Evolutionary conservation across 2,888 invertebrate species (phyloP).

Genomic region (Schrankia costaestrigalis): DNA sequence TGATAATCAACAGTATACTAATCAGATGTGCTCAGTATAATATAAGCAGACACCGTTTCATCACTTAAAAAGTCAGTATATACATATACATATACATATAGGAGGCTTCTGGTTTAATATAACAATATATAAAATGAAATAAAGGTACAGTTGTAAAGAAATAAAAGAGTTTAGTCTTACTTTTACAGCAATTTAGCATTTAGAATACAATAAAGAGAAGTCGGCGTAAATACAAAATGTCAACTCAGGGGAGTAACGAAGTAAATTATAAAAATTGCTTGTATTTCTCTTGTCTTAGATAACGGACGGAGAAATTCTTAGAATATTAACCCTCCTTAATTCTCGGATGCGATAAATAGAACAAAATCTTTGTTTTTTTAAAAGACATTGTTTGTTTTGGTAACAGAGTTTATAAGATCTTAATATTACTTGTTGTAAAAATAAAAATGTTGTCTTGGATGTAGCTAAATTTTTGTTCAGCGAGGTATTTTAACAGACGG

Average conservation of each 20-base stretch:
- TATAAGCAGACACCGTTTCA: too few relatives aligned
- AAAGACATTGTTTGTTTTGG: slow-evolving; percentile 27
- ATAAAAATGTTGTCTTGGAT: slow-evolving; percentile 19
- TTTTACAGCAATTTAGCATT: slow-evolving; percentile 29
- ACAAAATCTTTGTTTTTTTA: slow-evolving; percentile 25
- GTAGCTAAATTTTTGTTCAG: slow-evolving; percentile 13
- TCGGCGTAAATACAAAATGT: slow-evolving; percentile 30
- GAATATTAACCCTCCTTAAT: slow-evolving; percentile 22
- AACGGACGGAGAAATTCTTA: slow-evolving; percentile 18
- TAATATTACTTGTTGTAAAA: slow-evolving; percentile 19
- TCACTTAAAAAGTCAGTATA: too few relatives aligned
- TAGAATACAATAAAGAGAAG: slow-evolving; percentile 30
- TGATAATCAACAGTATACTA: too few relatives aligned
- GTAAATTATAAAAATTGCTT: slow-evolving; percentile 37
- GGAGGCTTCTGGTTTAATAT: too few relatives aligned
- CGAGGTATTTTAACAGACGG: slow-evolving; percentile 22
- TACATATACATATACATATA: too few relatives aligned
- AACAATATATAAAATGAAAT: background rate
- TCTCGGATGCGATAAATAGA: slow-evolving; percentile 29
- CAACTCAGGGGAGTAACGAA: slow-evolving; percentile 27
- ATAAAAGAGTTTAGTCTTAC: slow-evolving; percentile 19
- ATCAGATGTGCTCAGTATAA: too few relatives aligned
- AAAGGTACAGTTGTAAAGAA: slow-evolving; percentile 4
- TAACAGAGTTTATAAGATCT: slow-evolving; percentile 20
- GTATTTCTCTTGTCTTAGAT: slow-evolving; percentile 30